Evolutionary conservation across 2,113 vertebrate genomes (phyloP).

Genomic region (Danio rerio): DNA sequence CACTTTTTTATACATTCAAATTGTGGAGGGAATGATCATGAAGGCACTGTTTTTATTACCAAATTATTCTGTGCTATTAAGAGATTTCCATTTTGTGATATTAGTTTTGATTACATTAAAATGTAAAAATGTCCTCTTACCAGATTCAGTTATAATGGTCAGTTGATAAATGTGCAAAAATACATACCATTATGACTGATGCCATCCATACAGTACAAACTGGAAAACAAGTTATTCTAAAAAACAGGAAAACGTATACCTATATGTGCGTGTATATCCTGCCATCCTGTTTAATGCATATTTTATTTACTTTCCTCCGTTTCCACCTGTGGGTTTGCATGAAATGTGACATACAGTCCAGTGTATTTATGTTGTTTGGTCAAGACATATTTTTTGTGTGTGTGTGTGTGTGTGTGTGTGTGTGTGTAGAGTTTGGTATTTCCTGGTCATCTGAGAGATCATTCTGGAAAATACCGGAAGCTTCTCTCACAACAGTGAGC

Average conservation of each 20-base stretch:
- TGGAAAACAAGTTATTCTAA: not conserved
- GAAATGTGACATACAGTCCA: constrained; percentile 71
- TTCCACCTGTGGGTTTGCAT: constrained; percentile 55
- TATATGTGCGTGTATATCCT: constrained; percentile 57
- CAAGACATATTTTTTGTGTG: constrained; percentile 61
- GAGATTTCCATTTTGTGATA: constrained; percentile 3
- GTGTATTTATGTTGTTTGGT: constrained; percentile 75
- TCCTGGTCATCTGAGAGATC: constrained; percentile 51
- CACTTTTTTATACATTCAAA: constrained; percentile 26
- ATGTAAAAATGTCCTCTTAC: constrained; percentile 32
- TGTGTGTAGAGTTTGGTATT: constrained; percentile 34
- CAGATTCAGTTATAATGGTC: constrained; percentile 6
- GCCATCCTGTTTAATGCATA: constrained; percentile 62
- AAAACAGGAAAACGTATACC: constrained; percentile 48
- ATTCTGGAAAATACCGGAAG: constrained; percentile 8
- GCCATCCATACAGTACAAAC: constrained; percentile 28
- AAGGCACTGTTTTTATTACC: constrained; percentile 66
- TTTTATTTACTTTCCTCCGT: constrained; percentile 50
- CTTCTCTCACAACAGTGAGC: constrained; percentile 84
- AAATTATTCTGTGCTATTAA: constrained; percentile 28
- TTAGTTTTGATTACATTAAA: constrained; percentile 23
- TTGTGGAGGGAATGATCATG: constrained; percentile 31
- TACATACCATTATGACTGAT: constrained; percentile 61
- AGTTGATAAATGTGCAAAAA: constrained; percentile 53
- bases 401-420: not conserved